These are phyloP conservation scores for Melierax canorus DNA, from an alignment of 2,113 vertebrate species.

Conservation along the genomic window DNA sequence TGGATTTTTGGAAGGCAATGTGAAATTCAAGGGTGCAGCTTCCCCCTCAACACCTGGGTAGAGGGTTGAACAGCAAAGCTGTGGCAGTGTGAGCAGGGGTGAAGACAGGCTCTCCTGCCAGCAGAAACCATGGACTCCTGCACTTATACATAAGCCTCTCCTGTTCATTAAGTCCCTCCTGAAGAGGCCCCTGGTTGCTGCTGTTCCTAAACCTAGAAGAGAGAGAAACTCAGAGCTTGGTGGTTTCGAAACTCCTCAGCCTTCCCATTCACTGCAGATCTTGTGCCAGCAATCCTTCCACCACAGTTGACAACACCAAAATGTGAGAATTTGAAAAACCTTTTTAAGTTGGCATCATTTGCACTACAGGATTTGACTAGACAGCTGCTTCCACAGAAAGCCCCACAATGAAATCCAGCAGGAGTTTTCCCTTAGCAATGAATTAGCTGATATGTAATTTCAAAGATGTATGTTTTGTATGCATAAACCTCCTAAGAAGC, in stretches of 20 bases:
- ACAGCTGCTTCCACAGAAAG: background rate
- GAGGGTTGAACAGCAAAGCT: background rate
- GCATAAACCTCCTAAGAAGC: background rate
- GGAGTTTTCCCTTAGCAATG: background rate
- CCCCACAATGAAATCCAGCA: background rate
- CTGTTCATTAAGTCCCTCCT: background rate
- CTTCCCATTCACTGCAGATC: background rate
- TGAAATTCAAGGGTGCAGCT: background rate
- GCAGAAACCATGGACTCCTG: background rate
- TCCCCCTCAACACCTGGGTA: background rate
- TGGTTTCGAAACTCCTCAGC: background rate
- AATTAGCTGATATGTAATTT: background rate
- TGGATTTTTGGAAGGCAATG: background rate
- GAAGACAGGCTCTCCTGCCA: background rate
- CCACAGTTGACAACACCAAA: background rate
- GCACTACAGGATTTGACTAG: background rate
- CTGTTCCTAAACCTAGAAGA: background rate
- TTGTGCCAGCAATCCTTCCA: background rate
- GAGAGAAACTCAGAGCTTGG: background rate
- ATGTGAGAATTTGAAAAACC: background rate
- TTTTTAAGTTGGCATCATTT: background rate
- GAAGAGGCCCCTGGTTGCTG: background rate
- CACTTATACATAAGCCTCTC: background rate
- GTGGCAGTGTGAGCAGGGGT: background rate
- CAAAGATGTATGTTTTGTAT: background rate